Evolutionary conservation across 2,888 invertebrate species (phyloP), one percentile per base, ranked within the genome.

Genomic region (Lacanobia oleracea): DNA sequence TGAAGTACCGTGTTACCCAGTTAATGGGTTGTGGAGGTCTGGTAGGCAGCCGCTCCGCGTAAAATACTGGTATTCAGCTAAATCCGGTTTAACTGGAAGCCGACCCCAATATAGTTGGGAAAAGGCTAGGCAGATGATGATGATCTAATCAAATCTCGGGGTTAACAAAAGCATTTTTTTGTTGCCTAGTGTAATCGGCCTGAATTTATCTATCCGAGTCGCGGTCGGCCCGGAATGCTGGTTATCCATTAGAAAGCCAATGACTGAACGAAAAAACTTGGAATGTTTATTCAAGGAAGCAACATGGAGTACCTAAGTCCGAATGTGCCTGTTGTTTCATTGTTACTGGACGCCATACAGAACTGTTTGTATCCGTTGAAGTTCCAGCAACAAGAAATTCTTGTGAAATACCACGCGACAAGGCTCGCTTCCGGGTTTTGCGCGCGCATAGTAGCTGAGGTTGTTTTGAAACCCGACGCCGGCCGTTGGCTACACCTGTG

Each of bases 401-500:
- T 86, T 87, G 87, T 86, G 85, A 90, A 91, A 89, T 88, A 87
- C 87, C 86, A 86, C 77, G 79, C 78, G 77, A 75, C 83, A 75
- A 77, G 76, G 81, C 79, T 72, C 63, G 84, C 89, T 92, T 92
- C 92, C 92, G 90, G 87, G 88, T 89, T 90, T 78, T 78, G 81
- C 73, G 83, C 86, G 81, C 72, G 84, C 88, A 83, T 85, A 86
- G 80, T 87, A 81, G 82, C 78, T 71, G 76, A 85, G 86, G 85
- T 91, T 92, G 92, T 93, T 93, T 92, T 93, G 92, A 91, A 92
- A 93, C 88, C 86, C 75, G 75, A 81, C 67, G 82, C 75, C 84
- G 71, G 75, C 72, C 77, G 76, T 76, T 83, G 84, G 79, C 81
- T 77, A 82, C 90, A 89, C 90, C 90, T 90, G 88, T 85, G 76